phyloP scores from a whole-genome alignment of 2,888 invertebrate genomes.

The Hirtodrosophila histrioides region DNA sequence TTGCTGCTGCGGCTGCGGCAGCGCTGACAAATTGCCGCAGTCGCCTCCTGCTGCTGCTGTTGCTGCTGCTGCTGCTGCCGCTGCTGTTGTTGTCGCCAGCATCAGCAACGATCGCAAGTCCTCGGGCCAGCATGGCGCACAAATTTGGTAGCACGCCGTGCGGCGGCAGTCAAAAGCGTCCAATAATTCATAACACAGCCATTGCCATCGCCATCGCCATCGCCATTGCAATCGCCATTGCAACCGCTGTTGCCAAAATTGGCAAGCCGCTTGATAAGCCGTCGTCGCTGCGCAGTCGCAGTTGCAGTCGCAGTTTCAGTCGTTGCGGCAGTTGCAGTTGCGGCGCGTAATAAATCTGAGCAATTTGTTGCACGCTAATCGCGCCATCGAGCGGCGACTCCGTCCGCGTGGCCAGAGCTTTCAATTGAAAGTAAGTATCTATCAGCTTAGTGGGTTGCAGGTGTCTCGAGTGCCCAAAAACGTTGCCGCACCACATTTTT shows the following conservation, averaged over 20 bases:
- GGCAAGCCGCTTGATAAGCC: conserved; percentile 64
- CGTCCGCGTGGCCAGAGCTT: conserved; percentile 42
- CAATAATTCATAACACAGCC: conserved; percentile 79
- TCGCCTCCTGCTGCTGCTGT: conserved; percentile 46
- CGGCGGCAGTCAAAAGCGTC: conserved; percentile 78
- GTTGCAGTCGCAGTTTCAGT: conserved; percentile 34
- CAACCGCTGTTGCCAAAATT: conserved; percentile 60
- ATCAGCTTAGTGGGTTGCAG: conserved; percentile 67
- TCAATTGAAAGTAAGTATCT: conserved; percentile 72
- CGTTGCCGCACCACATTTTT: conserved; percentile 34
- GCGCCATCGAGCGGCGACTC: conserved; percentile 51
- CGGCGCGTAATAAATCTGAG: conserved; percentile 76
- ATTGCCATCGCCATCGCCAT: conserved; percentile 51
- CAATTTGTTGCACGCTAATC: conserved; percentile 79
- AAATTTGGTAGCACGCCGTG: conserved; percentile 78
- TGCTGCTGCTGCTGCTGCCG: conserved; percentile 34
- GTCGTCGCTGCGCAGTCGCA: conserved; percentile 26
- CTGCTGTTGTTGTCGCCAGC: conserved; percentile 64
- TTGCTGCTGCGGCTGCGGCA: conserved; percentile 44
- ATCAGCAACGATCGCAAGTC: conserved; percentile 57
- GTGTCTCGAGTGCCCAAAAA: conserved; percentile 57
- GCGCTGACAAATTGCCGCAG: conserved; percentile 66
- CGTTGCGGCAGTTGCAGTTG: conserved; percentile 4
- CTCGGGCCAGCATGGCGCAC: conserved; percentile 73
- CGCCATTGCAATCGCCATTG: conserved; percentile 13